Evolutionary conservation across 2,113 vertebrate species (phyloP).

Genomic region (Apodemus speciosus): DNA sequence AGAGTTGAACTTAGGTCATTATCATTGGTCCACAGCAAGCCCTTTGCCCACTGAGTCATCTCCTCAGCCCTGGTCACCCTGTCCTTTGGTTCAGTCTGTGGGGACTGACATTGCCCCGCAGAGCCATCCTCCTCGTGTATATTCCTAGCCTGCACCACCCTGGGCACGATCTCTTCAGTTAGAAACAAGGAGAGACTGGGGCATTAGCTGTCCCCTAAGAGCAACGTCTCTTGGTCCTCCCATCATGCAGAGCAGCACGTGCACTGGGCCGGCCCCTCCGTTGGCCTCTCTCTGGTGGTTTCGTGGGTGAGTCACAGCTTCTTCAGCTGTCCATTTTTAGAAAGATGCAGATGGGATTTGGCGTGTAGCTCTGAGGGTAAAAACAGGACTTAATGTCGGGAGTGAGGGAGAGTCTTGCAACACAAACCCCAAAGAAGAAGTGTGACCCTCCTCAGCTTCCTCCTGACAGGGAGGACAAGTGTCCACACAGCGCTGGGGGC

Average conservation of each 20-base stretch:
- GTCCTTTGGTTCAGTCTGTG: background rate
- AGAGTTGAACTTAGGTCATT: too few species aligned
- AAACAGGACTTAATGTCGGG: constrained; percentile 50
- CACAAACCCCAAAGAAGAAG: constrained; percentile 72
- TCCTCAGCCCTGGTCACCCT: background rate
- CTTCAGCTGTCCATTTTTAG: constrained; percentile 21
- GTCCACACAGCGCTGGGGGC: background rate
- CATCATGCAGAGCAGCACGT: background rate
- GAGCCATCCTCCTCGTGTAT: background rate
- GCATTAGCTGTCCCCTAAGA: background rate
- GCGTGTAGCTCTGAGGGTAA: constrained; percentile 16
- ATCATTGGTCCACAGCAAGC: too few species aligned
- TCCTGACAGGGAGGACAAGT: constrained; percentile 19
- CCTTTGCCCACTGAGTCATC: background rate
- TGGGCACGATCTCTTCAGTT: background rate
- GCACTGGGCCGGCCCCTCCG: background rate
- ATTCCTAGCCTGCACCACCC: background rate
- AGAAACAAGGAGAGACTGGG: background rate
- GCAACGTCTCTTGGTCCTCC: fast-evolving
- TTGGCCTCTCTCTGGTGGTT: background rate
- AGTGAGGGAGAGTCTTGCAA: constrained; percentile 67
- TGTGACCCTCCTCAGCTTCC: constrained; percentile 48
- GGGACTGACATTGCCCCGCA: background rate
- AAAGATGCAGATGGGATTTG: background rate
- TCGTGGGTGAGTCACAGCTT: background rate